Conservation (phyloP, 53 echinoderm and acorn worm species). For the Mesocentrotus franciscanus region DNA sequence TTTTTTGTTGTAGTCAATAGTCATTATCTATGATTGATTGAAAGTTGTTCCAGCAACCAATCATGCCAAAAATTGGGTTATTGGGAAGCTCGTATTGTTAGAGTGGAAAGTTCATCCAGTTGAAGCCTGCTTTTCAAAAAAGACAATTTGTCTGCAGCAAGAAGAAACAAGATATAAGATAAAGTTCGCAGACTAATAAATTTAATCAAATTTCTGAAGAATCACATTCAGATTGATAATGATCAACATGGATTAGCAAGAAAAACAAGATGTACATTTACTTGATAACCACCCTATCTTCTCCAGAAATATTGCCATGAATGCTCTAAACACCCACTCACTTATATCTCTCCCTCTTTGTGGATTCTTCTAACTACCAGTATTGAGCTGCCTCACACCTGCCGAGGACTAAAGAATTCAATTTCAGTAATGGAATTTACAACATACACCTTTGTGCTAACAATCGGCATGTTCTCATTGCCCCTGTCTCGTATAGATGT, state of each 20-base stretch:
- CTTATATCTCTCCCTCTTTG: neutral
- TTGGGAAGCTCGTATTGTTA: no score
- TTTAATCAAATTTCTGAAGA: neutral
- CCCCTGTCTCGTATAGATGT: neutral
- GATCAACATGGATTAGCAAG: neutral
- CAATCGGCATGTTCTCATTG: neutral
- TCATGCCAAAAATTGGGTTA: no score
- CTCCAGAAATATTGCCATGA: neutral
- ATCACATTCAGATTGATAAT: neutral
- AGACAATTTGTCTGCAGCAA: no score
- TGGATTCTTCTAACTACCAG: neutral
- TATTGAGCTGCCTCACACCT: neutral
- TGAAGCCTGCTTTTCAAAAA: no score
- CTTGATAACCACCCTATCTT: no score
- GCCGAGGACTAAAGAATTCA: neutral
- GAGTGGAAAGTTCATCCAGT: no score
- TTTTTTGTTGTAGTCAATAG: no score
- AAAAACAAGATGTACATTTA: neutral
- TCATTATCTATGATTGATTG: no score
- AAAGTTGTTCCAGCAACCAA: no score
- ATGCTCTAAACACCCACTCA: neutral
- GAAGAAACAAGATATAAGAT: neutral
- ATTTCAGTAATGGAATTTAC: slow-evolving; percentile 32
- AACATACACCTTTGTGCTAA: neutral
- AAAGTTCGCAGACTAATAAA: neutral